Base-by-base conservation (phyloP, 2,888 invertebrate species). In the Cartodere bifasciata region DNA sequence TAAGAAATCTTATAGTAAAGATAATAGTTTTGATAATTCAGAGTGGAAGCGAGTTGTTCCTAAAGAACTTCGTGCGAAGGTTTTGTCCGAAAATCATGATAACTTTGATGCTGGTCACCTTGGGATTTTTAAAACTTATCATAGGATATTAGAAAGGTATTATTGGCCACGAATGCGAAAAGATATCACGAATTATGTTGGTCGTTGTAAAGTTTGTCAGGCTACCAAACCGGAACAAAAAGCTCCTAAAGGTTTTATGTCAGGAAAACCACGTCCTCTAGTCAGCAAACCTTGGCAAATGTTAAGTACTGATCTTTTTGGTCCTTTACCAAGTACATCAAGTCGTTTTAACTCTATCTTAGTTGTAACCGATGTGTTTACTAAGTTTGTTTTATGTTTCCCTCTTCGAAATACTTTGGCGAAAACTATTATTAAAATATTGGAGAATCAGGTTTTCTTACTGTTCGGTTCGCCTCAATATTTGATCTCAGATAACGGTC, bases 401-500 rank as follows among this genome's bases (percentile, higher is more conserved):
- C 23, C 16, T 6, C 9, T 28, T 11, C 10, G 29, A 16, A 13
- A 20, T 6, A 30, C 35, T 14, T 29, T 5, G 4, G 24, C 15
- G 4, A 12, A 9, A 10, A 22, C 22, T 7, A 29, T 29, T 9
- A 23, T 22, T n/a, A 23, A 31, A 13, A n/a, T n/a, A n/a, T 13
- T 31, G 13, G 32, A 36, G 7, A 26, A 36, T 13, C 22, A 40
- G 16, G 31, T 45, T 9, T 39, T 44, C 14, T 12, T 45, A n/a
- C 13, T 41, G 9, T 42, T 35, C 34, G 45, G 40, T 14, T 31
- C 26, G 4, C 41, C 39, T 6, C 24, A 39, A 22, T 20, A 29
- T 15, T 13, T 39, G n/a, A 17, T 38, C 2, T 31, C 29, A 12
- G 42, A 43, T 14, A 44, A 44, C 30, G 43, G 43, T 2, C 28